Base-by-base conservation (phyloP, 2,888 invertebrate species). In the Phortica magna region DNA sequence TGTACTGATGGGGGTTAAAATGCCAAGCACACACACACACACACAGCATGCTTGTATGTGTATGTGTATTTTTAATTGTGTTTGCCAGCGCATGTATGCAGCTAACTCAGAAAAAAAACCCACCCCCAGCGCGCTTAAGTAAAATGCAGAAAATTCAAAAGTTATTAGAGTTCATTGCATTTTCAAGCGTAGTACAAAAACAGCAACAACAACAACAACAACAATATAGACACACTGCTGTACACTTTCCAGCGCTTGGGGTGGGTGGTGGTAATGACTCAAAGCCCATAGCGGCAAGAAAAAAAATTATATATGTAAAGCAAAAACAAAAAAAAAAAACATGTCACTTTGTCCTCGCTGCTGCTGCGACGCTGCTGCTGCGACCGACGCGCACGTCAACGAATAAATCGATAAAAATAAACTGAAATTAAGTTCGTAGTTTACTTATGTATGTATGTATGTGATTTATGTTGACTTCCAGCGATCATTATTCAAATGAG, bases 141-240 rank as follows among this genome's bases (percentile, higher is more conserved):
- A 79, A 88, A 88, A 88, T 88, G 89, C 89, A 89, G 88, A 85
- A 89, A 87, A 86, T 88, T 87, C 87, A 88, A 87, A 88, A 88
- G 87, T 89, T 89, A 88, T 87, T 88, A 87, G 89, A 90, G 90
- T 89, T 90, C 89, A 90, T 89, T 89, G 89, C 90, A 89, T 90
- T 89, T 88, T 87, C 87, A 85, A 85, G 84, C 82, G 83, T 83
- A 82, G 80, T 81, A 80, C 81, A 84, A 79, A 78, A 82, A 80
- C 83, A 83, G 81, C 79, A 82, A 79, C 80, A 82, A 79, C 80
- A 80, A 64, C 76, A 82, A 73, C 68, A 79, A 76, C 75, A 75
- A 76, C 77, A 64, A 78, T 74, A 79, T 76, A 76, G 78, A 74
- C 77, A 79, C 73, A 76, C 81, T 75, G 79, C 22, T 22, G 67